Evolutionary conservation across 2,888 invertebrate genomes (phyloP).

Genomic region (Cheilosia impressa): DNA sequence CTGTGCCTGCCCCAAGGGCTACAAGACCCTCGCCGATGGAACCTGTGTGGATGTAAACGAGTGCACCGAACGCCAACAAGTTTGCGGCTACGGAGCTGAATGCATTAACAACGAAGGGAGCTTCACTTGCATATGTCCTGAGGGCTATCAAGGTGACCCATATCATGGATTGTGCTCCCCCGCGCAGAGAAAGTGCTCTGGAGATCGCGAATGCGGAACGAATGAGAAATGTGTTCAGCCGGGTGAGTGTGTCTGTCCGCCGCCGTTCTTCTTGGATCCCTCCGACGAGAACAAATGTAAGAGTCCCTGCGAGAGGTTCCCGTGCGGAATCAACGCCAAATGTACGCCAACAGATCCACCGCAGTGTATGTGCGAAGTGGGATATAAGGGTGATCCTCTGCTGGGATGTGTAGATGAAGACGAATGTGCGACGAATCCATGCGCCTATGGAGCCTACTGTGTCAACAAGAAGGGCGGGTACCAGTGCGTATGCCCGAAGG

Average conservation of each 20-base stretch:
- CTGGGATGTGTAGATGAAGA: constrained; percentile 93
- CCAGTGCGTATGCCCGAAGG: constrained; percentile 93
- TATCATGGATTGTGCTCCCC: constrained; percentile 92
- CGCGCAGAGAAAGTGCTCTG: constrained; percentile 92
- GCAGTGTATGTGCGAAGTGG: constrained; percentile 93
- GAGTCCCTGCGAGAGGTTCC: constrained; percentile 95
- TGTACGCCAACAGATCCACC: constrained; percentile 96
- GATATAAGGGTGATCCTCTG: constrained; percentile 93
- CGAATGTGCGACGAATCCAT: constrained; percentile 93
- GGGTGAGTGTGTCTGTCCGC: constrained; percentile 95
- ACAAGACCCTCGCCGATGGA: constrained; percentile 89
- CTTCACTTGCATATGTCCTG: constrained; percentile 91
- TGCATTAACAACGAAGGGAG: constrained; percentile 92
- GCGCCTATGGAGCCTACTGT: constrained; percentile 94
- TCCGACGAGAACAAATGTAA: constrained; percentile 93
- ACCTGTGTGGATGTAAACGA: constrained; percentile 93
- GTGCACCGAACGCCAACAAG: constrained; percentile 88
- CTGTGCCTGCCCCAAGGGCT: constrained; percentile 96
- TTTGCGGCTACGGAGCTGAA: constrained; percentile 94
- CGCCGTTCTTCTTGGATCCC: constrained; percentile 94
- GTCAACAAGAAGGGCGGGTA: constrained; percentile 94
- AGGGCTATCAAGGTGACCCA: constrained; percentile 92
- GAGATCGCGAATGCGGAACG: constrained; percentile 91
- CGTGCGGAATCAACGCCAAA: constrained; percentile 95
- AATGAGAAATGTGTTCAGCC: constrained; percentile 97